These are phyloP conservation scores for Cephalopholis sonnerati DNA, from an alignment of 2,113 vertebrate genomes.

Conservation along the genomic window DNA sequence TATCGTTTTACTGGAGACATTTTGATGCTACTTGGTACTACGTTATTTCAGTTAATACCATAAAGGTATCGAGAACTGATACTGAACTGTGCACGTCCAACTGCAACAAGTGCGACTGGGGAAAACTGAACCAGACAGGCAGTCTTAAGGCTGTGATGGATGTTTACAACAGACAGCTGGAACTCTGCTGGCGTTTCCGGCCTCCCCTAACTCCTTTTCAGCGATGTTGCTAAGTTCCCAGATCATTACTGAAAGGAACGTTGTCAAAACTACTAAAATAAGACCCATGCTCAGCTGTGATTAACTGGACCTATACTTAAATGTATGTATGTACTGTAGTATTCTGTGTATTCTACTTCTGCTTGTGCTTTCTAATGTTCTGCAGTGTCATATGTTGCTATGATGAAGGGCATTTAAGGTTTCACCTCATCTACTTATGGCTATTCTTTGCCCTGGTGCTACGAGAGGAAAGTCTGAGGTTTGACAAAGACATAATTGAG, in stretches of 20 bases:
- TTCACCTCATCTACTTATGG: constrained; percentile 10
- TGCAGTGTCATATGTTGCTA: neutral
- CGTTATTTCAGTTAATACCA: no score
- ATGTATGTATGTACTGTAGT: neutral
- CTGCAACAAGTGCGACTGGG: no score
- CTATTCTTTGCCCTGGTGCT: neutral
- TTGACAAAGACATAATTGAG: constrained; percentile 22
- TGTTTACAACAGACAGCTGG: neutral
- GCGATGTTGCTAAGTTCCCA: neutral
- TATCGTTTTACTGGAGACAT: no score
- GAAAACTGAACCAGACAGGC: neutral
- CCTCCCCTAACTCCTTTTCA: neutral
- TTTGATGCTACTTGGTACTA: no score
- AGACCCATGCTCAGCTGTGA: neutral
- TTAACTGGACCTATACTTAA: neutral
- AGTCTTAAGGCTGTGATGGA: neutral
- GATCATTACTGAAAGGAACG: neutral
- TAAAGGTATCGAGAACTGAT: neutral
- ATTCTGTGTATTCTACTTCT: neutral
- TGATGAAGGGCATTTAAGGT: neutral
- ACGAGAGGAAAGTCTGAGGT: neutral
- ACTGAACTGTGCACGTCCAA: neutral
- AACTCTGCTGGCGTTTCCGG: neutral
- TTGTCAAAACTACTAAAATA: neutral
- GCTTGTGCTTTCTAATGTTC: neutral